Percentiles rank a stretch among this genome's conserved stretches.
These are phyloP conservation scores for Brachionus manjavacas DNA, from an alignment of 1,140 invertebrate species.

Conservation along the genomic window DNA sequence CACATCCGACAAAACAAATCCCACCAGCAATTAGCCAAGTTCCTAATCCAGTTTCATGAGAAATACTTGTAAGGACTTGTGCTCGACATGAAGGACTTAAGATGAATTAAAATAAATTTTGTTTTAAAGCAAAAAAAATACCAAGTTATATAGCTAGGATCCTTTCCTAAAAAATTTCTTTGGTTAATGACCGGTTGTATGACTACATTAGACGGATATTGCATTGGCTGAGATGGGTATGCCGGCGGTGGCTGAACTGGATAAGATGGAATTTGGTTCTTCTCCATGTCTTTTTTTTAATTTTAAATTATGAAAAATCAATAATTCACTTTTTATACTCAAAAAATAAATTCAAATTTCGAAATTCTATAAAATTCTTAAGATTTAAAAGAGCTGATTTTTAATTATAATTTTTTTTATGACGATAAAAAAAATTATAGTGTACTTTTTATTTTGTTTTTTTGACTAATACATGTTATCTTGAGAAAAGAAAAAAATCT, in stretches of 20 bases:
- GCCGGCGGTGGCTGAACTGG: neutral
- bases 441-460: too few relatives aligned
- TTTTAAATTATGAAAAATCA: neutral
- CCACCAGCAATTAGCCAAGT: neutral
- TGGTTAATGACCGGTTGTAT: neutral
- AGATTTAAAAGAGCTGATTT: too few relatives aligned
- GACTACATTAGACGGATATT: neutral
- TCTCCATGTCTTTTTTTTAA: neutral
- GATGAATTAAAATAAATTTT: neutral
- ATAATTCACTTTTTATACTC: neutral
- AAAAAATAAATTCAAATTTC: neutral
- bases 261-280: neutral
- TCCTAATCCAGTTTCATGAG: neutral
- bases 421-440: too few relatives aligned
- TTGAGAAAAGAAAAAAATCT: too few relatives aligned
- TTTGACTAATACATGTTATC: too few relatives aligned
- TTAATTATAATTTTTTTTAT: too few relatives aligned
- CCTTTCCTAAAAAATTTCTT: neutral
- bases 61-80: neutral
- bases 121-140: neutral
- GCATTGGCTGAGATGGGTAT: neutral
- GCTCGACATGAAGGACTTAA: neutral
- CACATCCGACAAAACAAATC: slow-evolving; percentile 23
- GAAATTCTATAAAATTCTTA: too few relatives aligned
- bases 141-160: neutral